These are phyloP conservation scores for Gulo gulo DNA, from an alignment of 2,113 vertebrate species.

Conservation along the genomic window DNA sequence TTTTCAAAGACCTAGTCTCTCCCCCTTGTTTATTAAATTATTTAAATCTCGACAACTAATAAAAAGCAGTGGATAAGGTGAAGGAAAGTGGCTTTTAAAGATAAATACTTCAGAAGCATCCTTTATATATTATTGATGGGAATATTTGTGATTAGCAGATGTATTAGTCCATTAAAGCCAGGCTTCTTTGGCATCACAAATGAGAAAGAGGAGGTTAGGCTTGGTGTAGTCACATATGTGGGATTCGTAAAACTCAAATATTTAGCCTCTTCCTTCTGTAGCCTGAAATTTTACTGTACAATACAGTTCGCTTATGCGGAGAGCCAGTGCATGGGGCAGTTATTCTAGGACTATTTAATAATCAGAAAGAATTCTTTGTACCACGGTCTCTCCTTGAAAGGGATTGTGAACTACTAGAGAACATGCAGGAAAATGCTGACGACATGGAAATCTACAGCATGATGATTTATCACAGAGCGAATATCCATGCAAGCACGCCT, in stretches of 20 bases:
- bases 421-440: neutral
- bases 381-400: neutral
- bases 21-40: neutral
- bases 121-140: neutral
- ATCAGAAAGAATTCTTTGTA: neutral
- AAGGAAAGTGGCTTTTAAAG: neutral
- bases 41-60: conserved; percentile 33
- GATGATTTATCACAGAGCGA: neutral
- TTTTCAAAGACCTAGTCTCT: neutral
- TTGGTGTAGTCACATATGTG: neutral
- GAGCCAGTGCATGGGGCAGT: neutral
- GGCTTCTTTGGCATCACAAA: neutral
- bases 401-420: neutral
- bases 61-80: neutral
- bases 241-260: neutral
- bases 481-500: neutral
- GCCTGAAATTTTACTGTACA: neutral
- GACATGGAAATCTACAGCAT: neutral
- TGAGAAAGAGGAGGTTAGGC: neutral
- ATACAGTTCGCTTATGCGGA: neutral
- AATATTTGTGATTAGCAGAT: neutral
- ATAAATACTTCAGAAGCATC: neutral
- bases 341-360: neutral
- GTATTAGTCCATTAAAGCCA: neutral
- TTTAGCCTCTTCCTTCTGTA: neutral